A percentile compares a stretch with the other conserved stretches of the same genome.
Conservation (phyloP, 2,888 invertebrate species). For the Masnerella sp. region DNA sequence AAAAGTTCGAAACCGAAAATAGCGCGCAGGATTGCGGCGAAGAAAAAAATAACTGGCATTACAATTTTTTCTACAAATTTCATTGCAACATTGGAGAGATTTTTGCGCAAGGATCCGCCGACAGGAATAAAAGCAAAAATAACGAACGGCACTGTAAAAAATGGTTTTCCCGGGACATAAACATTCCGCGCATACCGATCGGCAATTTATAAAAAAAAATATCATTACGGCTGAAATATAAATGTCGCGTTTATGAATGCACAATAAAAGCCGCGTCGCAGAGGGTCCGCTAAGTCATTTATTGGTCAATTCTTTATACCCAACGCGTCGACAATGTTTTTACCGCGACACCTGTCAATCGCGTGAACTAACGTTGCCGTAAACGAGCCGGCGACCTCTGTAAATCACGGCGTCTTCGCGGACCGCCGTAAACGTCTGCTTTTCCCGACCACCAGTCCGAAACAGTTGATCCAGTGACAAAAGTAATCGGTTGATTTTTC, state of each 20-base stretch:
- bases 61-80: too few species aligned
- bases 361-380: slow-evolving; percentile 43
- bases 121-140: background rate
- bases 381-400: slow-evolving; percentile 51
- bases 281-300: slow-evolving; percentile 35
- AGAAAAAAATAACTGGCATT: too few species aligned
- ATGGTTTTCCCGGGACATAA: slow-evolving; percentile 11
- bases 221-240: slow-evolving; percentile 15
- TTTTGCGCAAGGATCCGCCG: too few species aligned
- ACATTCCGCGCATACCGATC: slow-evolving; percentile 10
- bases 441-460: background rate
- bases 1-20: too few species aligned
- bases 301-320: slow-evolving; percentile 28
- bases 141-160: slow-evolving; percentile 3
- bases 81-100: too few species aligned
- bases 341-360: slow-evolving; percentile 53
- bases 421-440: slow-evolving; percentile 42
- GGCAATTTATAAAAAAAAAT: slow-evolving; percentile 17
- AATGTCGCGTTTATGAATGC: slow-evolving; percentile 31
- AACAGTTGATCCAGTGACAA: slow-evolving; percentile 33
- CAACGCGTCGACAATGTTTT: slow-evolving; percentile 43
- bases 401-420: slow-evolving; percentile 51
- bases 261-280: slow-evolving; percentile 20
- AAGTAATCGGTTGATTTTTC: slow-evolving; percentile 21
- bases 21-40: too few species aligned